These are phyloP conservation scores for Ditylenchus dipsaci DNA, from an alignment of 1,140 invertebrate species.

Conservation along the genomic window DNA sequence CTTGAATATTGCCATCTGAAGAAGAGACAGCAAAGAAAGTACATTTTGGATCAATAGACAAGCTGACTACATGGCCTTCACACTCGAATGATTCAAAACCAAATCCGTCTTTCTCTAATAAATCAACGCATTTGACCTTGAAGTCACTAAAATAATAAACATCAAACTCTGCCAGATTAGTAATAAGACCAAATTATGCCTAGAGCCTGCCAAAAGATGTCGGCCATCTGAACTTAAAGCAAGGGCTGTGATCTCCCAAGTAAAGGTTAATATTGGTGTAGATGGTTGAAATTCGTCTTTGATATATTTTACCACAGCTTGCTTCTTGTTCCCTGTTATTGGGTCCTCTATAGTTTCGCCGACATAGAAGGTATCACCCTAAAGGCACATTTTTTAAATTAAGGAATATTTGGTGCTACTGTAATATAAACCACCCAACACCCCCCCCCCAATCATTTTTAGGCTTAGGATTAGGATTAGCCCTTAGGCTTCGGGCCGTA, in stretches of 20 bases:
- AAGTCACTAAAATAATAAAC: constrained; percentile 2
- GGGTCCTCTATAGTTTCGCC: background rate
- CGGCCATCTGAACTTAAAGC: constrained; percentile 1
- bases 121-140: constrained; percentile 5
- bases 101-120: background rate
- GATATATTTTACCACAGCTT: constrained; percentile 9
- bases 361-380: constrained; percentile 1
- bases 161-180: background rate
- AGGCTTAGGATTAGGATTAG: too few species aligned
- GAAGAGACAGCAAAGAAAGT: constrained; percentile 8
- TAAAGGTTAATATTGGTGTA: background rate
- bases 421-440: too few species aligned
- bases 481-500: too few species aligned
- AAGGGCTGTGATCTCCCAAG: constrained; percentile 4
- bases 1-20: constrained; percentile 1
- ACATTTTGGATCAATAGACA: constrained; percentile 7
- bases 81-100: background rate
- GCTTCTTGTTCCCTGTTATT: constrained; percentile 3
- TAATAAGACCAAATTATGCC: background rate
- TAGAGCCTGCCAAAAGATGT: constrained; percentile 1
- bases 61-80: background rate
- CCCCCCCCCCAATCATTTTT: too few species aligned
- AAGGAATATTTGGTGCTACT: background rate
- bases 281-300: background rate
- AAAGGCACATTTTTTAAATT: background rate